phyloP scores from a whole-genome alignment of 2,888 invertebrate genomes.

The Cephonodes hylas region DNA sequence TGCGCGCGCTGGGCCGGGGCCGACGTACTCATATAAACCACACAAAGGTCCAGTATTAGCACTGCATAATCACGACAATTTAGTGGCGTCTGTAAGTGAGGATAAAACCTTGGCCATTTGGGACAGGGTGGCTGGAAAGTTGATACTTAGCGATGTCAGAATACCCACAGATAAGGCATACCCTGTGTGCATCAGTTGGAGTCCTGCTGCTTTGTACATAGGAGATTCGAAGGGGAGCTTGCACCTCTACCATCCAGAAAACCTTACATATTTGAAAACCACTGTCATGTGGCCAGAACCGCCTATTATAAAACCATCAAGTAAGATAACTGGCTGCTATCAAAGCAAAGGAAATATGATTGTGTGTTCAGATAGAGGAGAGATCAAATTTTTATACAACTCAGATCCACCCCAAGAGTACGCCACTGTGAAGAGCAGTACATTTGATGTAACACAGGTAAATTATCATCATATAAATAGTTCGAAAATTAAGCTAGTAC shows the following conservation, averaged over 20 bases:
- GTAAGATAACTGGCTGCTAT: conserved; percentile 67
- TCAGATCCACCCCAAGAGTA: conserved; percentile 67
- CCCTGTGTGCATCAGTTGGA: conserved; percentile 70
- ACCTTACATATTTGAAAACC: conserved; percentile 48
- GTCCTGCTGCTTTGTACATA: conserved; percentile 61
- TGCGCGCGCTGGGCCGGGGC: conserved; percentile 60
- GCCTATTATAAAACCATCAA: conserved; percentile 52
- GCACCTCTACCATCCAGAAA: conserved; percentile 65
- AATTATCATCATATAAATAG: too few species aligned
- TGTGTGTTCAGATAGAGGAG: conserved; percentile 70
- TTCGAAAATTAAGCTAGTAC: too few species aligned
- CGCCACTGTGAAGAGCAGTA: conserved; percentile 53
- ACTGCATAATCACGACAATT: conserved; percentile 57
- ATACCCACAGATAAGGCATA: conserved; percentile 64
- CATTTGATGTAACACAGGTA: conserved; percentile 73
- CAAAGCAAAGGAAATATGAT: conserved; percentile 67
- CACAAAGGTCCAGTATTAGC: conserved; percentile 79
- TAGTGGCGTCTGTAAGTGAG: conserved; percentile 81
- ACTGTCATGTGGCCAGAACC: conserved; percentile 67
- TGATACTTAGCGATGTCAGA: conserved; percentile 58
- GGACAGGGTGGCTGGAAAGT: conserved; percentile 77
- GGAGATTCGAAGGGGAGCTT: conserved; percentile 72
- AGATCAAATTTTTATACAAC: conserved; percentile 72
- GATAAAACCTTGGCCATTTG: conserved; percentile 80
- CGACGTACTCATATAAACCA: conserved; percentile 67